A percentile compares a stretch with the other conserved stretches of the same genome.
Evolutionary conservation across 2,888 invertebrate genomes (phyloP).

Genomic region (Mythimna albipuncta): DNA sequence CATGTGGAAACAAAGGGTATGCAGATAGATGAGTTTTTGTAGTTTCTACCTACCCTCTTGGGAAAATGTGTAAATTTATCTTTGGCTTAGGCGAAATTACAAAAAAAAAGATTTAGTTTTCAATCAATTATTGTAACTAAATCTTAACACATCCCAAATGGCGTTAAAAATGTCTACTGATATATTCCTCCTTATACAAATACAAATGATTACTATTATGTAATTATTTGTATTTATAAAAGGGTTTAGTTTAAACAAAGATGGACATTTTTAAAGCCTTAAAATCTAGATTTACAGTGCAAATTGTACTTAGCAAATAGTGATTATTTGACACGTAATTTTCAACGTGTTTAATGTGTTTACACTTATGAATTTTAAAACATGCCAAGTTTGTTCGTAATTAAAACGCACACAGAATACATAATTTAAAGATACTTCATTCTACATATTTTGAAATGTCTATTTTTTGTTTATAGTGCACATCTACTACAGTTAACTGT

Average conservation of each 20-base stretch:
- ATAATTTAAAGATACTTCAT: no score
- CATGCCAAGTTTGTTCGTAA: neutral
- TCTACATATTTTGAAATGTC: no score
- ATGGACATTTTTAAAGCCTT: neutral
- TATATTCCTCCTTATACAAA: constrained; percentile 1
- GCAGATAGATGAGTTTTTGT: neutral
- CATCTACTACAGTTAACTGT: no score
- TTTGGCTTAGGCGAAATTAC: neutral
- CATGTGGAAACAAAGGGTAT: no score
- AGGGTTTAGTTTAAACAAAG: neutral
- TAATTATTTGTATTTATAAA: no score
- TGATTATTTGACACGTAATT: neutral
- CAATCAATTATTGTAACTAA: constrained; percentile 5
- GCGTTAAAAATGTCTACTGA: neutral
- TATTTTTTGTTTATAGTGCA: no score
- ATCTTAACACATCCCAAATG: neutral
- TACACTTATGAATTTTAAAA: no score
- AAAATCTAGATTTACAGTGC: neutral
- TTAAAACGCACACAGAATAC: neutral
- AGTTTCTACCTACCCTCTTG: neutral
- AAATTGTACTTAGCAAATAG: neutral
- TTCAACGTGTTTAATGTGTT: no score
- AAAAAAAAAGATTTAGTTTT: neutral
- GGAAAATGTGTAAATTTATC: no score
- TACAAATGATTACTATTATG: no score